A percentile compares a stretch with the other conserved stretches of the same genome.
phyloP scores from a whole-genome alignment of 2,113 vertebrate genomes.

The Neoarius graeffei region DNA sequence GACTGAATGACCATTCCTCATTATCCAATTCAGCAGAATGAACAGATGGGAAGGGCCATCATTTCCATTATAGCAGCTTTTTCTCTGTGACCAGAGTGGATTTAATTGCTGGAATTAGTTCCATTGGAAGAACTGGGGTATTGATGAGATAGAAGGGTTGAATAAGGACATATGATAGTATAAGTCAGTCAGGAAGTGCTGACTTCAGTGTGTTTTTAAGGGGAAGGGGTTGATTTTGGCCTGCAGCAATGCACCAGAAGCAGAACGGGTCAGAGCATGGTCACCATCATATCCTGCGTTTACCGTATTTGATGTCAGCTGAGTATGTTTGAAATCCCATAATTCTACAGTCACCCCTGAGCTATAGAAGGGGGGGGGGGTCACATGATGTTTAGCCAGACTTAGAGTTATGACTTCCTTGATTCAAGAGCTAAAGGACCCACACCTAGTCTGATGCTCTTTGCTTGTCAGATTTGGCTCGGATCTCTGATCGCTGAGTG shows the following conservation, averaged over 20 bases:
- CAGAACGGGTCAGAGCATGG: conserved; percentile 14
- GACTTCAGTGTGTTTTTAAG: neutral
- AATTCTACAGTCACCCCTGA: conserved; percentile 15
- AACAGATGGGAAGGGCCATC: conserved; percentile 42
- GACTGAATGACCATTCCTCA: conserved; percentile 11
- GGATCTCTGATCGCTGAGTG: neutral
- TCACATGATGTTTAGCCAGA: conserved; percentile 15
- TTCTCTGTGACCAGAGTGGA: conserved; percentile 16
- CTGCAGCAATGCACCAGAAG: neutral
- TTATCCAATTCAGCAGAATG: conserved; percentile 27
- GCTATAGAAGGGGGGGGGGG: conserved; percentile 2
- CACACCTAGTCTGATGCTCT: neutral
- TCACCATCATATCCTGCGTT: conserved; percentile 50
- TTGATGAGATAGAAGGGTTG: conserved; percentile 14
- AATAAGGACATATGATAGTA: conserved; percentile 8
- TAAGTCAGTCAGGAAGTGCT: neutral
- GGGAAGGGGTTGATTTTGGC: neutral
- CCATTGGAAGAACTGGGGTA: conserved; percentile 8
- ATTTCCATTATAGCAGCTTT: conserved; percentile 35
- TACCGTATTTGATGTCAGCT: conserved; percentile 51
- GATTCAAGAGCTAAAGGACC: neutral
- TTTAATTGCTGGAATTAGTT: conserved; percentile 41
- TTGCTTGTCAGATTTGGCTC: conserved; percentile 13
- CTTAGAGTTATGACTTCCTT: conserved; percentile 23
- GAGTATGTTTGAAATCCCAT: conserved; percentile 40